Evolutionary conservation across 2,797 vertebrate genomes (phyloP).

Genomic region (Hapalemur alaotrensis): DNA sequence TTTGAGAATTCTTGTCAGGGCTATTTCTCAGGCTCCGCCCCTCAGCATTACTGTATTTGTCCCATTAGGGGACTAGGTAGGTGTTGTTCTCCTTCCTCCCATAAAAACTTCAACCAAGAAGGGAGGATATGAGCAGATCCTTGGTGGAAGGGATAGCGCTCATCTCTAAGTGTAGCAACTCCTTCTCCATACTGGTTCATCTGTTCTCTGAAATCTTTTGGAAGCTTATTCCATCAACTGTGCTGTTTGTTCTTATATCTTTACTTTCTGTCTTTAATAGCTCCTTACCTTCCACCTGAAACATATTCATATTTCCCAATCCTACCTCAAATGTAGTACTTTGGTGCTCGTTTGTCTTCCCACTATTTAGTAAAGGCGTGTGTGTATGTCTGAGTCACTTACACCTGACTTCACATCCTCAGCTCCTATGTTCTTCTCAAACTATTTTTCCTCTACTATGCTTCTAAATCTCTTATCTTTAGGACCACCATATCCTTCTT

Average conservation of each 20-base stretch:
- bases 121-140: not conserved
- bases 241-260: not conserved
- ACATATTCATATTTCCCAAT: not conserved
- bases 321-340: not conserved
- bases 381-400: not conserved
- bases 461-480: not conserved
- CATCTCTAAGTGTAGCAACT: not conserved
- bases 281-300: not conserved
- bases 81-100: not conserved
- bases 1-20: not conserved
- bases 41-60: not conserved
- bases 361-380: not conserved
- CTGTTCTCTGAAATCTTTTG: not conserved
- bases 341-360: not conserved
- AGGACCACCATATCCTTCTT: not conserved
- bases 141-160: not conserved
- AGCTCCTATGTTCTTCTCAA: not conserved
- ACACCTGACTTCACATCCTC: not conserved
- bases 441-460: not conserved
- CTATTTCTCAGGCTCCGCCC: not conserved
- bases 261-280: not conserved
- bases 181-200: not conserved
- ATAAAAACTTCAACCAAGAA: not conserved
- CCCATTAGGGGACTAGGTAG: not conserved
- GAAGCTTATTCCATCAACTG: not conserved